phyloP scores from a whole-genome alignment of 2,888 invertebrate genomes.

The Hyalella azteca region DNA sequence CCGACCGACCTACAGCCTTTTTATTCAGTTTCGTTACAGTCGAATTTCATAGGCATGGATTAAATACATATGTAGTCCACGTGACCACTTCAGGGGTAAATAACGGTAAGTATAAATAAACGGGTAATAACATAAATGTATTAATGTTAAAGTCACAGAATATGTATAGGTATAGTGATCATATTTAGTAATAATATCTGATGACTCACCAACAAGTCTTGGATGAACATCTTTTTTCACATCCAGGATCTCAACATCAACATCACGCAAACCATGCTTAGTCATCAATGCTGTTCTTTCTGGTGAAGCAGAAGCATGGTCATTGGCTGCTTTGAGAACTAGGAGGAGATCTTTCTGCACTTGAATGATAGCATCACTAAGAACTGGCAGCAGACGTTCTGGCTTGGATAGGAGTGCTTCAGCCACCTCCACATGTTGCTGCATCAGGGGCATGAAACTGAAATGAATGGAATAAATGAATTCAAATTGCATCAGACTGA shows the following conservation, averaged over 20 bases:
- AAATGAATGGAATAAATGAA: background rate
- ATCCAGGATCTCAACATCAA: background rate
- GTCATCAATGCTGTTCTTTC: background rate
- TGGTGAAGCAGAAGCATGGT: background rate
- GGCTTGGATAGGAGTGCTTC: conserved; percentile 52
- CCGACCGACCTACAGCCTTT: no score
- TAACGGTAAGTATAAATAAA: no score
- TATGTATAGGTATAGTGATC: no score
- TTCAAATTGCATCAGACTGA: no score
- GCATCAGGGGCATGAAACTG: conserved; percentile 55
- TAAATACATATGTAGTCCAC: no score
- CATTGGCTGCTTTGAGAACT: background rate
- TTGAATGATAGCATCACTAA: conserved; percentile 42
- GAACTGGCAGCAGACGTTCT: conserved; percentile 47
- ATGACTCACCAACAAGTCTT: conserved; percentile 50
- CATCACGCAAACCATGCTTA: background rate
- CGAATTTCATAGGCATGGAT: no score
- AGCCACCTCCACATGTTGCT: conserved; percentile 55
- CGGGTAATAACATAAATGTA: no score
- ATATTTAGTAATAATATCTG: no score
- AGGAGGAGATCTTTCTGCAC: conserved; percentile 39
- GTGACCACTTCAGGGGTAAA: no score
- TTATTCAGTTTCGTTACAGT: no score
- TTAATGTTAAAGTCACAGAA: no score
- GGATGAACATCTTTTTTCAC: conserved; percentile 50